Evolutionary conservation across 2,797 vertebrate genomes (phyloP).

Genomic region (Cirrhinus mrigala): DNA sequence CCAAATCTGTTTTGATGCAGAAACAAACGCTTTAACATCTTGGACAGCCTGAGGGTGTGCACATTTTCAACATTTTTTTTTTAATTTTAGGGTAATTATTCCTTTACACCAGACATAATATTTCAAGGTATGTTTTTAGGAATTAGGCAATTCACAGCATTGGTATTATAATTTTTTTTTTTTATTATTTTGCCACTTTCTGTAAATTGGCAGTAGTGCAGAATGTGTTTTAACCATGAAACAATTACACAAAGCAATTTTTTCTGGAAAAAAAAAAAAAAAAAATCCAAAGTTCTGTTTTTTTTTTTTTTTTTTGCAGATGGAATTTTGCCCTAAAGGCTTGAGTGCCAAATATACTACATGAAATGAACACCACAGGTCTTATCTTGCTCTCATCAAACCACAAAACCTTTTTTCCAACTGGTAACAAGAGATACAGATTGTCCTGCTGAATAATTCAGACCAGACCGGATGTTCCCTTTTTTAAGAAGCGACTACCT

Average conservation of each 20-base stretch:
- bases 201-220: background rate
- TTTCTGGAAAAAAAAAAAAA: background rate
- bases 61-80: background rate
- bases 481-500: background rate
- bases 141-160: background rate
- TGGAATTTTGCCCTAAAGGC: background rate
- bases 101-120: background rate
- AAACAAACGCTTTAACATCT: background rate
- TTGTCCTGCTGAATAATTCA: conserved; percentile 46
- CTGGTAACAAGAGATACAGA: conserved; percentile 46
- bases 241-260: background rate
- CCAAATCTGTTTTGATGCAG: background rate
- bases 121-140: background rate
- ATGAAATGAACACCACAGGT: conserved; percentile 10
- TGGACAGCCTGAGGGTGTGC: background rate
- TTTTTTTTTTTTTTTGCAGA: conserved; percentile 11
- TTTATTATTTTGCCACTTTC: background rate
- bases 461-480: background rate
- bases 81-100: background rate
- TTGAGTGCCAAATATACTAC: background rate
- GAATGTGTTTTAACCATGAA: background rate
- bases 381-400: conserved; percentile 8
- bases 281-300: background rate
- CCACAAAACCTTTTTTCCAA: conserved; percentile 10
- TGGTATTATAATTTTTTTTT: background rate